Percentiles rank a stretch among this genome's conserved stretches.
phyloP scores from a whole-genome alignment of 2,113 vertebrate species.

The Myrmophylax atrothorax region DNA sequence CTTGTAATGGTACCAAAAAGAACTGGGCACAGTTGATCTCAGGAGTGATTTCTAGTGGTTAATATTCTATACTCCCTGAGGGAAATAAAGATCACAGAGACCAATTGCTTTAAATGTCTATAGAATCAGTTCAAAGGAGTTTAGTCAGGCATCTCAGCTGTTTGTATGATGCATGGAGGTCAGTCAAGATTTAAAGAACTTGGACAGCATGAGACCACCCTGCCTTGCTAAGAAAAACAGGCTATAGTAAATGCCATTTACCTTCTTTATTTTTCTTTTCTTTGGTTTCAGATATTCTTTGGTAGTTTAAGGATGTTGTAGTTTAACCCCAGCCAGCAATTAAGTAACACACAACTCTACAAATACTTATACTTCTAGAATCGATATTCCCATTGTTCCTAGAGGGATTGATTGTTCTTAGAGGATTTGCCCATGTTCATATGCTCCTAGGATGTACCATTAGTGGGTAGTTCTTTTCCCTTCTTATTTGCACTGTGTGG shows the following conservation, averaged over 20 bases:
- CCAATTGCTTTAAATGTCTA: neutral
- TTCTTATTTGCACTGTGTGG: neutral
- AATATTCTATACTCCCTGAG: neutral
- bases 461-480: neutral
- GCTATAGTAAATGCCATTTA: neutral
- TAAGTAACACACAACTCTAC: neutral
- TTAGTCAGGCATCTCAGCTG: neutral
- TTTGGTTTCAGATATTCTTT: neutral
- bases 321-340: neutral
- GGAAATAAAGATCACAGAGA: neutral
- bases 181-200: neutral
- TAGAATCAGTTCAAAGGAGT: neutral
- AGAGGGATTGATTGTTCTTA: neutral
- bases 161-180: neutral
- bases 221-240: neutral
- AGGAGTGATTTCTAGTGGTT: neutral
- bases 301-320: neutral
- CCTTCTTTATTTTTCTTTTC: neutral
- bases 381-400: neutral
- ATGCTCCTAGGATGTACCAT: neutral
- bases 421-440: neutral
- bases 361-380: neutral
- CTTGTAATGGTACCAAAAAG: neutral
- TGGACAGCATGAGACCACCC: neutral
- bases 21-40: neutral